Evolutionary conservation across 2,888 invertebrate genomes (phyloP).

Genomic region (Drosophila anomalipes): DNA sequence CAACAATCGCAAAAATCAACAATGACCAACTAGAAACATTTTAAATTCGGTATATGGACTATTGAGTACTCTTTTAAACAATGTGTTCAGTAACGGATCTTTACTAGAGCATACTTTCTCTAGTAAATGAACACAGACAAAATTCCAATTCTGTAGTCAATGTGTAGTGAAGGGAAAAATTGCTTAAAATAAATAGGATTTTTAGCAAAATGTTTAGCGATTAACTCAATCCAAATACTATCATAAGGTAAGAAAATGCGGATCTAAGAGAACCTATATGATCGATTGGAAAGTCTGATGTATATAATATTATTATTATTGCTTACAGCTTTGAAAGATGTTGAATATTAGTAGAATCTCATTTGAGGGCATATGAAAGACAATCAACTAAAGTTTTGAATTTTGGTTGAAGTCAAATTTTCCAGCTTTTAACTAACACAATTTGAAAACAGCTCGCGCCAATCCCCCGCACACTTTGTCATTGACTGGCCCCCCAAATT

Average conservation of each 20-base stretch:
- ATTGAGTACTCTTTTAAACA: background rate
- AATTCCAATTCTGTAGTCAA: background rate
- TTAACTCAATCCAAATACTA: background rate
- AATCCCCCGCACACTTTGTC: conserved; percentile 15
- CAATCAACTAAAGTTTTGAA: conserved; percentile 10
- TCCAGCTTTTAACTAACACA: conserved; percentile 49
- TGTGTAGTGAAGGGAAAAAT: background rate
- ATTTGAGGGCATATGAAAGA: background rate
- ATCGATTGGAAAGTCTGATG: background rate
- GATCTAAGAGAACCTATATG: background rate
- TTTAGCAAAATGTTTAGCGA: background rate
- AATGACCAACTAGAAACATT: conserved; percentile 7
- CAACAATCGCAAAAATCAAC: conserved; percentile 54
- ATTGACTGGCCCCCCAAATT: conserved; percentile 1
- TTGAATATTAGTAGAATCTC: background rate
- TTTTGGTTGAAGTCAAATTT: conserved; percentile 43
- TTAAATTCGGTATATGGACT: background rate
- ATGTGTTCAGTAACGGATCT: background rate
- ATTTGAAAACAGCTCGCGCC: conserved; percentile 35
- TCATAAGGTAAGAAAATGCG: background rate
- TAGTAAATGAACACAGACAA: background rate
- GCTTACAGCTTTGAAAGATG: background rate
- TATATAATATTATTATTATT: background rate
- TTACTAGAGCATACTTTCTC: background rate
- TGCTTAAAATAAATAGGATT: background rate